These are phyloP conservation scores for Zootermopsis nevadensis DNA, from an alignment of 2,888 invertebrate species.

Conservation along the genomic window DNA sequence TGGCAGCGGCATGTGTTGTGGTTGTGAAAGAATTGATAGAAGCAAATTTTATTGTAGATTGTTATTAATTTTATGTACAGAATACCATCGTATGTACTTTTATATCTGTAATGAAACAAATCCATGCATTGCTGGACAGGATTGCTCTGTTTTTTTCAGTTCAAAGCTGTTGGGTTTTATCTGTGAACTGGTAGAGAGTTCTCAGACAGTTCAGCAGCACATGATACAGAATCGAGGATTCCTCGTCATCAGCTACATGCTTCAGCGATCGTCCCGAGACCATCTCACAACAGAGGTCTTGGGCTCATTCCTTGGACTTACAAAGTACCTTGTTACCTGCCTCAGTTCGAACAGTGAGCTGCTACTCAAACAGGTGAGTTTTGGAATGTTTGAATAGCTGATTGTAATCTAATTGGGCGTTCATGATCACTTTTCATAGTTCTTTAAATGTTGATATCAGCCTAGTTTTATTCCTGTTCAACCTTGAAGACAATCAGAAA, in stretches of 20 bases:
- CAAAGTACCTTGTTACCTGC: conserved; percentile 93
- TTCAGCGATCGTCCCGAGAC: conserved; percentile 91
- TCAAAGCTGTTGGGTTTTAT: conserved; percentile 97
- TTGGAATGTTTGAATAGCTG: conserved; percentile 5
- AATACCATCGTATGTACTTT: too few species aligned
- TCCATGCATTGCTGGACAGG: too few species aligned
- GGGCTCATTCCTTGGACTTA: conserved; percentile 89
- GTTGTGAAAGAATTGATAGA: too few species aligned
- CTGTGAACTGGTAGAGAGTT: conserved; percentile 96
- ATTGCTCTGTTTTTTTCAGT: conserved; percentile 66
- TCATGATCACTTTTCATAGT: too few species aligned
- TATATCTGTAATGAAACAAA: too few species aligned
- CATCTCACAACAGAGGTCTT: conserved; percentile 95
- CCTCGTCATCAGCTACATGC: conserved; percentile 96
- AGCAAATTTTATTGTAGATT: too few species aligned
- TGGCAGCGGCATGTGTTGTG: too few species aligned
- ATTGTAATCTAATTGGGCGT: too few species aligned
- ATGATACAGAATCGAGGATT: conserved; percentile 99
- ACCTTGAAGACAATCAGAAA: too few species aligned
- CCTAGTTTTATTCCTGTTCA: too few species aligned
- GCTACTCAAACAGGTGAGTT: conserved; percentile 86
- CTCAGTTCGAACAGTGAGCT: conserved; percentile 93
- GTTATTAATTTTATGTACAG: too few species aligned
- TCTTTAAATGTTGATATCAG: too few species aligned
- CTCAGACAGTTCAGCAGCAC: conserved; percentile 98